These are phyloP conservation scores for Nycteola revayana DNA, from an alignment of 2,888 invertebrate genomes.

Conservation along the genomic window DNA sequence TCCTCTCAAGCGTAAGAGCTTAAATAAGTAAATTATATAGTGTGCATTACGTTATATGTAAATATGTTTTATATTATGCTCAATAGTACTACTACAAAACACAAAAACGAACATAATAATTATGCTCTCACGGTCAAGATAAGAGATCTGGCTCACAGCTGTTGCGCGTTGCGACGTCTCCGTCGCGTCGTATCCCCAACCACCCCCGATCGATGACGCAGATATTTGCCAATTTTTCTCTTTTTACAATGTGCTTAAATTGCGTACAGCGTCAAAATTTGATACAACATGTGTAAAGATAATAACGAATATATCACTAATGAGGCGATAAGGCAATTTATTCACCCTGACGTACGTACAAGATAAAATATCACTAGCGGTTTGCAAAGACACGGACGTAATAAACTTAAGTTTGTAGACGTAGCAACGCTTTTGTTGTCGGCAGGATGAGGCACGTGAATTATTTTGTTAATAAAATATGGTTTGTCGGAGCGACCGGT, in stretches of 20 bases:
- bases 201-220: slow-evolving; percentile 61
- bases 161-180: slow-evolving; percentile 62
- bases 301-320: slow-evolving; percentile 16
- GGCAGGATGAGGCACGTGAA: slow-evolving; percentile 38
- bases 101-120: slow-evolving; percentile 53
- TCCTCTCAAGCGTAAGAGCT: slow-evolving; percentile 13
- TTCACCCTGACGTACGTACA: slow-evolving; percentile 35
- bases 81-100: slow-evolving; percentile 29
- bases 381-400: slow-evolving; percentile 21
- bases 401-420: slow-evolving; percentile 23
- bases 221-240: slow-evolving; percentile 24
- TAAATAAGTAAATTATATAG: slow-evolving; percentile 7
- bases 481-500: slow-evolving; percentile 43
- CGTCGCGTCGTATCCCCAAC: slow-evolving; percentile 50
- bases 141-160: slow-evolving; percentile 70
- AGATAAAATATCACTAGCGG: slow-evolving; percentile 32
- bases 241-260: slow-evolving; percentile 17
- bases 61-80: too few relatives aligned
- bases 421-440: slow-evolving; percentile 21
- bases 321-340: slow-evolving; percentile 18
- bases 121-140: slow-evolving; percentile 76
- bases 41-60: too few relatives aligned
- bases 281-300: slow-evolving; percentile 10
- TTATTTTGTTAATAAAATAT: slow-evolving; percentile 38
- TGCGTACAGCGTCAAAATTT: slow-evolving; percentile 4